Evolutionary conservation across 1,140 invertebrate genomes (phyloP), one percentile per base, ranked within the genome.

Genomic region (Coelopa frigida): DNA sequence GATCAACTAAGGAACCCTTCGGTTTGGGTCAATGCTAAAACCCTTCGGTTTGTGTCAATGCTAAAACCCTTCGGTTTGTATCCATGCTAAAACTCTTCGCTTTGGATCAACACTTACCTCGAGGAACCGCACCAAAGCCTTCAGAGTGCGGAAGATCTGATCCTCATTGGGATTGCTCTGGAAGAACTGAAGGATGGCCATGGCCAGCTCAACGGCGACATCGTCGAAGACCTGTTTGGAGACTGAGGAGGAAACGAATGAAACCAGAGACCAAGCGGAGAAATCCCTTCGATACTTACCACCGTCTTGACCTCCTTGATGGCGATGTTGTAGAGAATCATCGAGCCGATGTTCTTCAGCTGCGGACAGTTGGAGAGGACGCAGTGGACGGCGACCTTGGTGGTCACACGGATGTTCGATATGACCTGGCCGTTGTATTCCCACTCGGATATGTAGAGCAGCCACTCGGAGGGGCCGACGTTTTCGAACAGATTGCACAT

Each of bases 231-330:
- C 87, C 89, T 93, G 61, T 14, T 66, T 58, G 47, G 11, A 8
- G 15, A 48, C 24, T n/a, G 8, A 36, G 2, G 10, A 12, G 20
- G 46, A 51, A 39, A 42, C 44, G 6, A 32, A 42, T 18, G n/a
- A 3, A 15, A 26, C 21, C 24, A 41, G 2, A 12, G n/a, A 42
- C 20, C 17, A n/a, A 29, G n/a, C n/a, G n/a, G n/a, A 29, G n/a
- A 29, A 29, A 8, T 8, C 27, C 27, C 6, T 21, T 7, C 10
- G 26, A 35, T 77, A 85, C 87, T 78, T 82, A 91, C 89, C 85
- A 92, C 89, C 72, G 88, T 89, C 83, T 93, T 93, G 79, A 90
- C 90, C 83, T 95, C 91, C 84, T 94, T 94, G 76, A 86, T 85
- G 54, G 88, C 87, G 45, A 94, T 76, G 70, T 95, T 95, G 72